Base-by-base conservation (phyloP, 2,888 invertebrate species). In the Ichneumoninae sp. region DNA sequence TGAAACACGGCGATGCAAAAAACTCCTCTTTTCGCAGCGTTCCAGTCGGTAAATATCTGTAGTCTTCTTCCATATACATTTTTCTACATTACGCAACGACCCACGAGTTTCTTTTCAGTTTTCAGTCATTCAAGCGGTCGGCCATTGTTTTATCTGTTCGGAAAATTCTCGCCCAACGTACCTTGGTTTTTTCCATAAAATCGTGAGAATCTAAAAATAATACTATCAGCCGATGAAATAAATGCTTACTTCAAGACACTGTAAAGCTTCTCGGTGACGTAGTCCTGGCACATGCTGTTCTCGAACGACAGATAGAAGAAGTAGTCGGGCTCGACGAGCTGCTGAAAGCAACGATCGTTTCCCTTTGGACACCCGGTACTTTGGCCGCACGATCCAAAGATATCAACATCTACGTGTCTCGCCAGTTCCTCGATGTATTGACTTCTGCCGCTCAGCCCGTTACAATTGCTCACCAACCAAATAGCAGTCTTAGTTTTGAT, bases 231-330 rank as follows among this genome's bases (percentile, higher is more conserved):
- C 2, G 13, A 3, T 16, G 3, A 47, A 47, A 47, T 47, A 94
- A 95, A 89, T 95, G 95, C 94, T 92, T 95, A 95, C 79, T 95
- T 94, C 87, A 94, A 94, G 0, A 94, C 94, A 87, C 94, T 93
- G 90, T 95, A 95, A 86, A 97, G 95, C 88, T 95, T 95, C 91
- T 96, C 96, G 0, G 96, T 96, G 54, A 96, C 95, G 91, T 96
- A 96, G 91, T 96, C 96, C 68, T 94, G 91, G 87, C 96, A 96
- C 83, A 96, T 94, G 13, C 96, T 96, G 92, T 97, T 97, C 92
- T 97, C 97, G 89, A 97, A 95, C 0, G 95, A 95, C 63, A 97
- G 92, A 89, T 97, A 97, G 91, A 97, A 97, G 90, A 95, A 96
- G 91, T 97, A 97, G 76, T 95, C 94, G 66, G 94, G 94, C 87